A percentile compares a stretch with the other conserved stretches of the same genome.
Evolutionary conservation across 2,797 vertebrate species (phyloP).

Genomic region (Muscicapa striata): DNA sequence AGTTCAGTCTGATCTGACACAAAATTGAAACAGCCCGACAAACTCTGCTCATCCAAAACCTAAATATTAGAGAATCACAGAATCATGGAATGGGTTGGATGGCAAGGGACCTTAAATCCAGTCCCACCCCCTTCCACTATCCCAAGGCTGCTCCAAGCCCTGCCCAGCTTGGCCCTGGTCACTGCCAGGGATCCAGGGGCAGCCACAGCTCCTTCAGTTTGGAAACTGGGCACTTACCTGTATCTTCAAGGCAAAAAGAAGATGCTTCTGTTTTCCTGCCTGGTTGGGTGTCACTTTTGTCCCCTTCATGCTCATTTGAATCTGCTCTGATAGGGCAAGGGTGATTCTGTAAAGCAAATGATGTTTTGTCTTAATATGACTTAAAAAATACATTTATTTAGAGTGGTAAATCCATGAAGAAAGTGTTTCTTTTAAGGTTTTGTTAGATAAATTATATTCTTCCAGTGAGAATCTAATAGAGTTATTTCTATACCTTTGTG

Average conservation of each 20-base stretch:
- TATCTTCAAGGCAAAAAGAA: background rate
- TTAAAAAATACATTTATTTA: background rate
- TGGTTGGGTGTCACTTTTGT: background rate
- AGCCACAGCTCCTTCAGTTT: background rate
- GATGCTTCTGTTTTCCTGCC: background rate
- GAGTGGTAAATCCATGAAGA: background rate
- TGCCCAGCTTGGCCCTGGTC: accelerated
- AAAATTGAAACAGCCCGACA: background rate
- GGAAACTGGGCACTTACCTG: background rate
- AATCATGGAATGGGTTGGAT: background rate
- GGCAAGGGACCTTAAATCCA: background rate
- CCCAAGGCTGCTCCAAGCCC: background rate
- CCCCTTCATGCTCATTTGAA: background rate
- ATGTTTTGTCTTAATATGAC: background rate
- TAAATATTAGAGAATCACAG: background rate
- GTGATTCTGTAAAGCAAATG: constrained; percentile 39
- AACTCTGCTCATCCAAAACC: background rate
- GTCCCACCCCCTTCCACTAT: accelerated
- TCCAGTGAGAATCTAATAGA: background rate
- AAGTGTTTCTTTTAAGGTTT: background rate
- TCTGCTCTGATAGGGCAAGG: background rate
- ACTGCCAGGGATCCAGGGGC: background rate
- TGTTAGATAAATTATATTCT: background rate
- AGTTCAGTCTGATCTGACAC: background rate
- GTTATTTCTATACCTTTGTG: constrained; percentile 50